Conservation (phyloP, 2,113 vertebrate species). For the Origma solitaria region DNA sequence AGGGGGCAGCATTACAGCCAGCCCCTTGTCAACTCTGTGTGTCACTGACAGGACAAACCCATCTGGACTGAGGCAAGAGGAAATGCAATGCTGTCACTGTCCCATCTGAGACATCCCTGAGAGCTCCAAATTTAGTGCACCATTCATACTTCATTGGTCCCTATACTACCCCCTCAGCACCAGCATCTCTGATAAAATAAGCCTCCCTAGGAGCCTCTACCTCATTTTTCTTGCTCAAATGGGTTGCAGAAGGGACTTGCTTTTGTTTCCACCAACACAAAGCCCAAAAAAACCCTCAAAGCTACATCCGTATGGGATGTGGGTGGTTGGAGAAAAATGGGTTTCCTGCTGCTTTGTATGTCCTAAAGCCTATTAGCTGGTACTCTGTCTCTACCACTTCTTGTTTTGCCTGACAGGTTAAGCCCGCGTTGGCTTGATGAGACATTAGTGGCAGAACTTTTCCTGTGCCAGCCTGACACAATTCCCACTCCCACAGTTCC, state of each 20-base stretch:
- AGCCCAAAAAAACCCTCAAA: not conserved
- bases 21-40: not conserved
- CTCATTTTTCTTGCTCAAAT: constrained; percentile 22
- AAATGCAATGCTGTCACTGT: not conserved
- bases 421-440: not conserved
- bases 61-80: not conserved
- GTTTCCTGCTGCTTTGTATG: constrained; percentile 44
- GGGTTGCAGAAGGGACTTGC: constrained; percentile 20
- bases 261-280: constrained; percentile 53
- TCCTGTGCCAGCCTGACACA: not conserved
- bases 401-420: constrained; percentile 43
- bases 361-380: constrained; percentile 43
- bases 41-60: not conserved
- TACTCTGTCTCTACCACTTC: constrained; percentile 12
- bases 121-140: not conserved
- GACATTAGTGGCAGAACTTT: not conserved
- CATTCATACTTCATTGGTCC: not conserved
- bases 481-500: not conserved
- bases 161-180: not conserved
- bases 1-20: not conserved
- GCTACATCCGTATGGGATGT: constrained; percentile 19
- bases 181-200: not conserved
- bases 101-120: not conserved
- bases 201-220: not conserved
- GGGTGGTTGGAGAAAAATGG: constrained; percentile 44